Evolutionary conservation across 2,888 invertebrate species (phyloP), one percentile per base, ranked within the genome.

Genomic region (Arenicola marina): DNA sequence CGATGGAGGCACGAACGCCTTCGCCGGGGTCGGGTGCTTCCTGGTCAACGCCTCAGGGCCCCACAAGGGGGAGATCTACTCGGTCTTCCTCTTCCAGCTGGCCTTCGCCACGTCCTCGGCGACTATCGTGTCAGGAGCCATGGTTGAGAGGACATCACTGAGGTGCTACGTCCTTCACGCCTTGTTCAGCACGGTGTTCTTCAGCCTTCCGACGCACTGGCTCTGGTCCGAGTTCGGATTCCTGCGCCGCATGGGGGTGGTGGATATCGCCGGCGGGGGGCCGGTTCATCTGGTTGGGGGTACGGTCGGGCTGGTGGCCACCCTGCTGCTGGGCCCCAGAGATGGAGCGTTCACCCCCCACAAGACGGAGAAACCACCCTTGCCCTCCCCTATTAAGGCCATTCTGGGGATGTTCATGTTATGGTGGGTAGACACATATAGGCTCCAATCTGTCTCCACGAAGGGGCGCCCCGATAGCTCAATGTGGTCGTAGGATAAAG

Each of bases 21-120:
- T 78, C 61, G 62, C 68, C 43, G 78, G 78, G 2, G 73, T 73
- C 70, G 78, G 78, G 0, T 60, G 69, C 56, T 78, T 77, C 65
- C 74, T 76, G 55, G 75, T 78, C 2, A 92, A 71, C 38, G 69
- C 74, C 1, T 32, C 32, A 28, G 54, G 29, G 11, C 57, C 56
- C 15, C 31, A 55, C 31, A 57, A 45, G 53, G 61, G 65, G 11
- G 51, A 48, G 26, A 58, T 38, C 32, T 64, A 44, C 38, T 32
- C 65, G 15, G 31, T 57, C 2, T 64, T 64, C 48, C 57, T 64
- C 18, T 64, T 64, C 58, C 62, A 62, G 46, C 61, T 79, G 71
- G 92, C 92, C 0, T 94, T 94, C 73, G 92, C 94, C 0, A 94
- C 94, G 0, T 92, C 92, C 0, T 90, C 94, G 0, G 0, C 94